A percentile compares a stretch with the other conserved stretches of the same genome.
Conservation (phyloP, 2,113 vertebrate species). For the Silurus asotus region DNA sequence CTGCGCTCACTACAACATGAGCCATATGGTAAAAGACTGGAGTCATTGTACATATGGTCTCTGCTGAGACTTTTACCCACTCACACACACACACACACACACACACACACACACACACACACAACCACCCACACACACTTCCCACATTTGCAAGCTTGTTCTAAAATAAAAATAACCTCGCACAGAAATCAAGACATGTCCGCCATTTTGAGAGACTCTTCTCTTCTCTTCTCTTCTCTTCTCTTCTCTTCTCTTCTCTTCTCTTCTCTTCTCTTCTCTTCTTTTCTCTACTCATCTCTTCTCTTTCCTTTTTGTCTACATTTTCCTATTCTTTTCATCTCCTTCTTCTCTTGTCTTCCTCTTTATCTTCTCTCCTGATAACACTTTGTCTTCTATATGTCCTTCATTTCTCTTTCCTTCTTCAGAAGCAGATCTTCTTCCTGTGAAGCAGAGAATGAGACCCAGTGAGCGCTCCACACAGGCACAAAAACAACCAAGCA, state of each 20-base stretch:
- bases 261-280: no score
- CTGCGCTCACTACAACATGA: constrained; percentile 6
- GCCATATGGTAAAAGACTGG: constrained; percentile 52
- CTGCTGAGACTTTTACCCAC: constrained; percentile 31
- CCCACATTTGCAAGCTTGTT: neutral
- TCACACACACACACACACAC: neutral
- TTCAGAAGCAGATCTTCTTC: constrained; percentile 55
- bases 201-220: constrained; percentile 44
- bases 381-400: neutral
- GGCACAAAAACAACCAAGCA: constrained; percentile 63
- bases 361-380: neutral
- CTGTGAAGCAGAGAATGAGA: constrained; percentile 75
- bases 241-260: neutral
- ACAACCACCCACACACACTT: constrained; percentile 13
- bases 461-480: constrained; percentile 56
- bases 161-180: constrained; percentile 23
- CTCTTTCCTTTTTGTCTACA: no score
- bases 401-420: neutral
- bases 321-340: neutral
- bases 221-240: constrained; percentile 16
- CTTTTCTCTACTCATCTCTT: neutral
- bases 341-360: neutral
- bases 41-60: constrained; percentile 41
- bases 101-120: constrained; percentile 1
- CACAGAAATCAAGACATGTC: constrained; percentile 26